Conservation (phyloP, 2,797 vertebrate genomes). For the Rhinichthys osculus region DNA sequence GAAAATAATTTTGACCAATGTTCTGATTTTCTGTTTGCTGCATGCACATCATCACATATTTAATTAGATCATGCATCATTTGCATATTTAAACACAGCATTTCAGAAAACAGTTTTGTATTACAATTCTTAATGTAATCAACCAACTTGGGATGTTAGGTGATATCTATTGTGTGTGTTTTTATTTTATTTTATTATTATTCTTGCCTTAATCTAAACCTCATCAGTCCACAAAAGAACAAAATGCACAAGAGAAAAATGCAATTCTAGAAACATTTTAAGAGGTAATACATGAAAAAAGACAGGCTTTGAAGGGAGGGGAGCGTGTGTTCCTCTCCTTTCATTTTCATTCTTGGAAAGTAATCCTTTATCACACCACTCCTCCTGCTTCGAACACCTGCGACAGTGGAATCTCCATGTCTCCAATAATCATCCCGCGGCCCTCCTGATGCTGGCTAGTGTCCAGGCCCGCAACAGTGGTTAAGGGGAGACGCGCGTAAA, state of each 20-base stretch:
- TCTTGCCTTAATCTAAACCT: background rate
- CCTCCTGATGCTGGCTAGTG: slow-evolving; percentile 15
- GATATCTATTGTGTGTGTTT: background rate
- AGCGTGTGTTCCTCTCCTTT: background rate
- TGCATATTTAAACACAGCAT: background rate
- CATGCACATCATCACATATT: background rate
- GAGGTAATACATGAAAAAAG: background rate
- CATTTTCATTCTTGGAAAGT: slow-evolving; percentile 13
- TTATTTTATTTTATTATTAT: background rate
- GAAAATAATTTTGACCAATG: too few relatives aligned
- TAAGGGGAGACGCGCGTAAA: slow-evolving; percentile 20
- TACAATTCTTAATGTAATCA: background rate
- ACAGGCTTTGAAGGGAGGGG: background rate
- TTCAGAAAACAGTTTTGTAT: background rate
- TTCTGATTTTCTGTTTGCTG: too few relatives aligned
- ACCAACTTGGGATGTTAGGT: background rate
- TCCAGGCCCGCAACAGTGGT: slow-evolving; percentile 31
- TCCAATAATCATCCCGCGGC: slow-evolving; percentile 32
- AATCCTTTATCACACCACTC: slow-evolving; percentile 25
- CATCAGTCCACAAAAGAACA: background rate
- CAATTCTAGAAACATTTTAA: background rate
- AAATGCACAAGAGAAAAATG: background rate
- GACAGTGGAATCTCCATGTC: slow-evolving; percentile 17
- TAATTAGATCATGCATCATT: background rate
- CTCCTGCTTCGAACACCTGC: slow-evolving; percentile 37